Evolutionary conservation across 2,797 vertebrate species (phyloP), one percentile per base, ranked within the genome.

Genomic region (Pseudocheirus occidentalis): DNA sequence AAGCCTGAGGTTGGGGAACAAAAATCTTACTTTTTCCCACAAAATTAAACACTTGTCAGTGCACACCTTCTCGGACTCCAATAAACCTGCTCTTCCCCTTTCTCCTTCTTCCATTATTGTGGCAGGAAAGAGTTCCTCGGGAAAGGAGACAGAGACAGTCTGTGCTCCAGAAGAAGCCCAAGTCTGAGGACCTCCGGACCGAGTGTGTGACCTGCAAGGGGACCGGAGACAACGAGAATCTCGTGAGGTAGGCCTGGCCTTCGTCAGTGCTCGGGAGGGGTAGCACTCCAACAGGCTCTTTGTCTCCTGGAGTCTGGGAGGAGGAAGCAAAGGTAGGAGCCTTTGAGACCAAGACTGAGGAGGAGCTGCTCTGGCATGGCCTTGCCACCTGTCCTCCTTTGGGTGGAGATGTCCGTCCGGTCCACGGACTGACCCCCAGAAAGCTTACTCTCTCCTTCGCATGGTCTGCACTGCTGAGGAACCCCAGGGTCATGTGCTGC

Each of bases 151-250:
- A 99, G 40, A 99, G 99, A 1, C 99, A 99, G 95, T 99, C 99
- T 93, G 98, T 99, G 66, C 95, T 99, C 96, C 99, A 99, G 97
- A 99, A 99, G 98, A 99, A 99, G 97, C 99, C 99, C 94, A 99
- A 99, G 98, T 98, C 99, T 0, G 99, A 99, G 91, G 99, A 99
- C 98, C 99, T 98, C 5, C 99, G 99, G 97, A 99, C 99, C 16
- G 99, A 99, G 97, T 99, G 99, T 97, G 98, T 99, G 92, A 99
- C 99, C 92, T 99, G 99, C 98, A 99, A 99, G 98, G 99, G 99
- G 90, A 99, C 99, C 1, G 99, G 99, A n/a, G 99, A 99, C 98
- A 99, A 99, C 96, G 99, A 99, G 98, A 99, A 99, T 98, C 99
- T 99, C 62, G 99, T 99, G 98, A 99, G 99, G 99, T 99, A 99